Base-by-base conservation (phyloP, 1,140 invertebrate genomes). In the Brachionus sp. region DNA sequence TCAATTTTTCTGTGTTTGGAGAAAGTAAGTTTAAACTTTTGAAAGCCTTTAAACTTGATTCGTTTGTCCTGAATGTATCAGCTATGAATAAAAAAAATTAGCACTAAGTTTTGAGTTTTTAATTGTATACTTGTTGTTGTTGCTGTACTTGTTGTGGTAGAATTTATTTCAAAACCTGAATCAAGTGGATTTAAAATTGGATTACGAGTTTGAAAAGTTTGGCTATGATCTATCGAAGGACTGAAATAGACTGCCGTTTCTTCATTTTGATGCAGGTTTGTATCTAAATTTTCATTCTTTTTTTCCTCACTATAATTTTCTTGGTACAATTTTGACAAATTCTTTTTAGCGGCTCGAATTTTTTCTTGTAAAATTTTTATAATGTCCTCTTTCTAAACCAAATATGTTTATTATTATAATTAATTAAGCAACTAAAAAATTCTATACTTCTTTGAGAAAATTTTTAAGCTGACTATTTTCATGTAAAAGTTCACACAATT, bases 381-480 rank as follows among this genome's bases (percentile, higher is more conserved):
- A 19, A 80, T 23, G 16, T 80, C 77, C 35, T 80, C 77, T 80
- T 80, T 80, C 77, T 46, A 42, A 19, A 42, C 5, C n/a, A 29
- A 16, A 29, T 5, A 39, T 44, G 19, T 33, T 42, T 39, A 23
- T 50, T 16, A 23, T 25, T 42, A 35, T 53, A 62, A 37, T 33
- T 77, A 23, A 35, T 25, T 33, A 23, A 64, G 19, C 13, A 68
- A 42, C 19, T 42, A 23, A 1, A 23, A 19, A 9, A 33, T 33
- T 9, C 12, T 5, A 33, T 66, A 80, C 77, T 44, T 80, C 50
- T 66, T 80, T 80, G n/a, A 80, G 35, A 62, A 62, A 80, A n/a
- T 57, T 66, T 35, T 80, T 80, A 13, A 80, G 77, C 39, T 80
- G 77, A 37, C 62, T 80, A 42, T 80, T 80, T 80, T 80, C 77